Percentiles rank a stretch among this genome's conserved stretches.
These are phyloP conservation scores for Philonicus albiceps DNA, from an alignment of 2,888 invertebrate genomes.

Conservation along the genomic window DNA sequence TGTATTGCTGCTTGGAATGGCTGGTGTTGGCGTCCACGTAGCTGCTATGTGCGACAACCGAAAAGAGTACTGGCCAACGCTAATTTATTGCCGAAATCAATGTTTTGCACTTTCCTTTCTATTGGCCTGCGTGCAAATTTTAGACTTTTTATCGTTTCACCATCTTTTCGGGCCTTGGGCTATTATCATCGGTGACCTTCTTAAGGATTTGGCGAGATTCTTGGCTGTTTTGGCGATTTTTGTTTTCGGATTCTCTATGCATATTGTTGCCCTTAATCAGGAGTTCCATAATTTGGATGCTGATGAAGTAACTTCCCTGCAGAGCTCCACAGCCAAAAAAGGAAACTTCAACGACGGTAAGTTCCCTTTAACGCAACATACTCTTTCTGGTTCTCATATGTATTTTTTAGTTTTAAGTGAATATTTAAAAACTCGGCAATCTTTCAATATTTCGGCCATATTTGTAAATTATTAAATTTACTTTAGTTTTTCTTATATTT, in stretches of 20 bases:
- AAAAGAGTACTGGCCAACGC: slow-evolving; percentile 79
- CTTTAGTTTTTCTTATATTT: neutral
- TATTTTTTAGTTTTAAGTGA: neutral
- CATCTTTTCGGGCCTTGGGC: slow-evolving; percentile 99
- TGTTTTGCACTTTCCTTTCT: slow-evolving; percentile 95
- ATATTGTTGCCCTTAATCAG: slow-evolving; percentile 94
- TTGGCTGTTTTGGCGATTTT: slow-evolving; percentile 97
- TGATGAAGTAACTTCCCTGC: slow-evolving; percentile 69
- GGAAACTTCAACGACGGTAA: slow-evolving; percentile 79
- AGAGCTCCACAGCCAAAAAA: slow-evolving; percentile 66
- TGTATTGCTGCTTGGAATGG: slow-evolving; percentile 85
- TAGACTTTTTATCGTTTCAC: slow-evolving; percentile 98
- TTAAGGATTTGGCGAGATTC: slow-evolving; percentile 95
- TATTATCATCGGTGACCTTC: slow-evolving; percentile 95
- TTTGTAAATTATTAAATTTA: neutral
- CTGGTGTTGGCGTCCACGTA: slow-evolving; percentile 89
- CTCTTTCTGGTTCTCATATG: neutral
- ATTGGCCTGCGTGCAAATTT: slow-evolving; percentile 95
- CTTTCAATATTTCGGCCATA: neutral
- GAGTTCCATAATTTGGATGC: slow-evolving; percentile 79
- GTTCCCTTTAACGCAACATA: slow-evolving; percentile 54
- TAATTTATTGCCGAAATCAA: slow-evolving; percentile 96
- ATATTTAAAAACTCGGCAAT: neutral
- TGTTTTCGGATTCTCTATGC: slow-evolving; percentile 98
- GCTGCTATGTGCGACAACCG: slow-evolving; percentile 77